These are phyloP conservation scores for Galaxea fascicularis DNA, from an alignment of 92 coral and sea anemone species.

Conservation along the genomic window DNA sequence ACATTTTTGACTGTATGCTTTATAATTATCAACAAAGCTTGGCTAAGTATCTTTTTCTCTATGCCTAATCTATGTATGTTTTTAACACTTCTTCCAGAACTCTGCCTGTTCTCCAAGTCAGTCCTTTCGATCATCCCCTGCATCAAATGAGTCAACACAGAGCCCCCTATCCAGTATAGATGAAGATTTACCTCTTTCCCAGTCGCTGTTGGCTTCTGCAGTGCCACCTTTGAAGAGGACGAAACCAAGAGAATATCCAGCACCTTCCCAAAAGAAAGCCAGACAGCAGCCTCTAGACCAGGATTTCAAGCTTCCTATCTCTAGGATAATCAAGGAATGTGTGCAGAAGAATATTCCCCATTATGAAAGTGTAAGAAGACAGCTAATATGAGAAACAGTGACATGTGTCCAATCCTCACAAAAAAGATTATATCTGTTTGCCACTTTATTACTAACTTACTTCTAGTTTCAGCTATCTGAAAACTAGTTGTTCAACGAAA, in stretches of 20 bases:
- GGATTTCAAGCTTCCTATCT: conserved; percentile 30
- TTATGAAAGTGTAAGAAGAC: conserved; percentile 12
- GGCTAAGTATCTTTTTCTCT: too few species aligned
- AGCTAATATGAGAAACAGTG: conserved; percentile 22
- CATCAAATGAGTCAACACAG: conserved; percentile 11
- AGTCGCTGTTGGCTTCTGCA: conserved; percentile 10
- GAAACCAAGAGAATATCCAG: not conserved
- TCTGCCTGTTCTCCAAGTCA: not conserved
- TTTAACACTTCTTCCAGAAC: not conserved
- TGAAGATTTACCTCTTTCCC: conserved; percentile 20
- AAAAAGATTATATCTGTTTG: not conserved
- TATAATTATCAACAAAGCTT: too few species aligned
- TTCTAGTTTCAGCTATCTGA: conserved; percentile 34
- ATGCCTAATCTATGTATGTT: too few species aligned
- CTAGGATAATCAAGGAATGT: conserved; percentile 10
- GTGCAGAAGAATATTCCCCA: conserved; percentile 6
- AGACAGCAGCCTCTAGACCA: not conserved
- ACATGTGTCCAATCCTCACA: too few species aligned
- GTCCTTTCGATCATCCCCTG: conserved; percentile 18
- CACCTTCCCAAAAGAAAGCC: conserved; percentile 4
- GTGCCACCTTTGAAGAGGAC: conserved; percentile 27
- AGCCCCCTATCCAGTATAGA: conserved; percentile 26
- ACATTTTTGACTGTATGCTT: too few species aligned
- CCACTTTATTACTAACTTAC: conserved; percentile 14
- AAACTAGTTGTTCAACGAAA: conserved; percentile 9